Evolutionary conservation across 1,140 invertebrate species (phyloP), one percentile per base, ranked within the genome.

Genomic region (Venustaconcha ellipsiformis): DNA sequence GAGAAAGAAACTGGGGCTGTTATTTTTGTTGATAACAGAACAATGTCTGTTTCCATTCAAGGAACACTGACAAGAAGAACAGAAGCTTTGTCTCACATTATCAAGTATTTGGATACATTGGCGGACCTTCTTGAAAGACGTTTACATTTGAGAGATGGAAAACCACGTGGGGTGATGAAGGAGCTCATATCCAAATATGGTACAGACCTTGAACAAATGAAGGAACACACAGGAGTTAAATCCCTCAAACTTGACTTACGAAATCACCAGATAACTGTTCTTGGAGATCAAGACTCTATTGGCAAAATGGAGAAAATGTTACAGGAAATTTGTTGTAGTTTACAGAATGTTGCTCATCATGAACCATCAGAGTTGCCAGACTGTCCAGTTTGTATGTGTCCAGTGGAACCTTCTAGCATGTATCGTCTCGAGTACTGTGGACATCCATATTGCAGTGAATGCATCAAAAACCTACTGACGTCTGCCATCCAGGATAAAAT

Each of bases 391-490:
- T 88, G 87, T 72, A 67, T 85, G 48, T 81, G 75, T n/a, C n/a
- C n/a, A n/a, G n/a, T n/a, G n/a, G n/a, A n/a, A n/a, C n/a, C n/a
- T n/a, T n/a, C n/a, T n/a, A n/a, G n/a, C n/a, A n/a, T n/a, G n/a
- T n/a, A n/a, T n/a, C n/a, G n/a, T n/a, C 76, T 87, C 30, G 83
- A 88, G 70, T 69, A 59, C 3, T 88, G 87, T 80, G 87, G 86
- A 1, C 87, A 88, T 78, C 57, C 83, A 12, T 88, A 87, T 60
- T 88, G 87, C 64, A 64, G 71, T 12, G 80, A 78, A 17, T 88
- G 87, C 65, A 17, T 87, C 6, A 70, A 74, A 20, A 64, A 74
- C 15, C 80, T 82, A 70, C 57, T 86, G 20, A 59, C 75, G 23
- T 72, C 62, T 57, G 69, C 73, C 14, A 60, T 83, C 3, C 62